Base-by-base conservation (phyloP, 2,888 invertebrate species). In the Chrysomela aeneicollis region DNA sequence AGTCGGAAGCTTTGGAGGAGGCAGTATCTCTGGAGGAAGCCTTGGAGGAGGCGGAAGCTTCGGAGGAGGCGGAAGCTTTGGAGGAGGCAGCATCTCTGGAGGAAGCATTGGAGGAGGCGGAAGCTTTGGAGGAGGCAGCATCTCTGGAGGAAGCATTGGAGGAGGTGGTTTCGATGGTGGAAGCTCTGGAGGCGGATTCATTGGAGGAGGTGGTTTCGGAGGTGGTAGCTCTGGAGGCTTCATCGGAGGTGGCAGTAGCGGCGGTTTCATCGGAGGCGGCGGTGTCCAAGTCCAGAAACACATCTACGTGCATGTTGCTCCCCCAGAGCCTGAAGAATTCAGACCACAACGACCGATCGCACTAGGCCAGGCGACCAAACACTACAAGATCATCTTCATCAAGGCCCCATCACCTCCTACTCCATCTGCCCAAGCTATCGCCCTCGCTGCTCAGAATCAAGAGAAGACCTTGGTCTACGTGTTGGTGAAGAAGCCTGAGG, bases 381-480 rank as follows among this genome's bases (percentile, higher is more conserved):
- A 93, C 82, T 93, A 94, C 87, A 94, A 94, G 81, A 94, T 94
- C 81, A 93, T 94, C 84, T 94, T 94, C 87, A 94, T 94, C 84
- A 94, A 94, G 87, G 76, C 73, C 8, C 73, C 73, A 52, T 68
- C 72, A 1, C 63, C 68, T 10, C 91, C 92, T 58, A 87, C 91
- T 63, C 91, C 92, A 59, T 88, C 90, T 67, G 91, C 89, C 1
- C 93, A 92, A 69, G 87, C 90, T 71, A 91, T 93, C 70, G 92
- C 92, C 21, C 82, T 91, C 35, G 90, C 91, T 80, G 88, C 89
- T 67, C 93, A 93, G 80, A 92, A 93, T 82, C 92, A 92, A 84
- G 92, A 93, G 82, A 94, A 93, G 86, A 94, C 94, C 57, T 86
- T 94, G 70, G 93, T 94, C 76, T 94, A 94, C 84, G 94, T 94